Conservation (phyloP, 2,113 vertebrate species). For the Erythrocebus patas region DNA sequence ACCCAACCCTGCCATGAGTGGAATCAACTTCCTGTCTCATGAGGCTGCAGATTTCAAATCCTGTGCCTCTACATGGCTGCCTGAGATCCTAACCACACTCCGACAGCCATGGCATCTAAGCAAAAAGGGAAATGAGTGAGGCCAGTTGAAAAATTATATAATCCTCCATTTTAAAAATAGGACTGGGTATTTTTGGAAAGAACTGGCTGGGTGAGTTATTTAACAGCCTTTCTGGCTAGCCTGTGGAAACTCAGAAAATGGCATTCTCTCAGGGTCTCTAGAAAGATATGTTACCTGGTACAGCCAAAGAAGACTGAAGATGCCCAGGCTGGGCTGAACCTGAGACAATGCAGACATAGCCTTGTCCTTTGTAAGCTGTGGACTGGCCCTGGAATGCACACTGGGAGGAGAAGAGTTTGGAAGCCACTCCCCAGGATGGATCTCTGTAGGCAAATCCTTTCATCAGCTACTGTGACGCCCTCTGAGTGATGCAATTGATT, state of each 20-base stretch:
- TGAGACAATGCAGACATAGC: fast-evolving
- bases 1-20: background rate
- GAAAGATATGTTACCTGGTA: background rate
- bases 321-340: background rate
- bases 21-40: background rate
- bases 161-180: conserved; percentile 55
- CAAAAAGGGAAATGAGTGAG: conserved; percentile 47
- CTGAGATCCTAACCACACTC: background rate
- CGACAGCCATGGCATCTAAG: background rate
- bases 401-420: background rate
- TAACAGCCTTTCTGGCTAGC: background rate
- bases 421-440: background rate
- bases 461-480: background rate
- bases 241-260: background rate
- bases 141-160: conserved; percentile 61
- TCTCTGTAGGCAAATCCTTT: background rate
- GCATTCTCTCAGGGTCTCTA: background rate
- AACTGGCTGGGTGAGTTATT: background rate
- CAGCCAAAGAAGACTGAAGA: background rate
- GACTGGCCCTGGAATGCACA: fast-evolving
- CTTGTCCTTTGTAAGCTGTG: background rate
- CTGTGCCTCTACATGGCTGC: background rate
- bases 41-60: background rate
- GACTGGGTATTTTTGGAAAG: conserved; percentile 65
- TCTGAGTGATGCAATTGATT: background rate